Percentiles rank a stretch among this genome's conserved stretches.
Evolutionary conservation across 1,140 invertebrate species (phyloP).

Genomic region (Spodoptera litura): DNA sequence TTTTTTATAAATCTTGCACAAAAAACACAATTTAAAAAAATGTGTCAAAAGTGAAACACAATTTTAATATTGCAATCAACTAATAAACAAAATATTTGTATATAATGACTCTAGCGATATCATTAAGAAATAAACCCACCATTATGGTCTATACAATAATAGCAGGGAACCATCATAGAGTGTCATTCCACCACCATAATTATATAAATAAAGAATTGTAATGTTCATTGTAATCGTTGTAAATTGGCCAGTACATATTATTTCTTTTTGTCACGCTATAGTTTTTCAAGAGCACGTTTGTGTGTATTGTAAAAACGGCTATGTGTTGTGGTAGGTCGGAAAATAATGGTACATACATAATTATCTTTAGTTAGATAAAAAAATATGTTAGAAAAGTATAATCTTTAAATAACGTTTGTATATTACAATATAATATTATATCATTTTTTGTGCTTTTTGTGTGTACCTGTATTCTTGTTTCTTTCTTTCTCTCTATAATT

Average conservation of each 20-base stretch:
- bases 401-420: too few relatives aligned
- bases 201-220: background rate
- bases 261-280: slow-evolving; percentile 25
- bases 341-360: background rate
- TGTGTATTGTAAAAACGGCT: background rate
- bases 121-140: slow-evolving; percentile 23
- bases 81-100: background rate
- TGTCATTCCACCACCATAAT: slow-evolving; percentile 15
- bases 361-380: too few relatives aligned
- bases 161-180: background rate
- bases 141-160: slow-evolving; percentile 2
- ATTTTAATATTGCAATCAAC: background rate
- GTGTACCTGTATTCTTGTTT: too few relatives aligned
- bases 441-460: too few relatives aligned
- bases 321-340: background rate
- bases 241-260: slow-evolving; percentile 32
- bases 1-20: too few relatives aligned
- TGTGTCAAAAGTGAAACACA: background rate
- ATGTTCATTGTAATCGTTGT: slow-evolving; percentile 1
- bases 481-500: too few relatives aligned
- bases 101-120: background rate
- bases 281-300: slow-evolving; percentile 5
- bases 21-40: too few relatives aligned
- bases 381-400: too few relatives aligned
- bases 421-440: too few relatives aligned